Percentiles rank a stretch among this genome's conserved stretches.
phyloP scores from a whole-genome alignment of 2,113 vertebrate genomes.

The Empidonax traillii region DNA sequence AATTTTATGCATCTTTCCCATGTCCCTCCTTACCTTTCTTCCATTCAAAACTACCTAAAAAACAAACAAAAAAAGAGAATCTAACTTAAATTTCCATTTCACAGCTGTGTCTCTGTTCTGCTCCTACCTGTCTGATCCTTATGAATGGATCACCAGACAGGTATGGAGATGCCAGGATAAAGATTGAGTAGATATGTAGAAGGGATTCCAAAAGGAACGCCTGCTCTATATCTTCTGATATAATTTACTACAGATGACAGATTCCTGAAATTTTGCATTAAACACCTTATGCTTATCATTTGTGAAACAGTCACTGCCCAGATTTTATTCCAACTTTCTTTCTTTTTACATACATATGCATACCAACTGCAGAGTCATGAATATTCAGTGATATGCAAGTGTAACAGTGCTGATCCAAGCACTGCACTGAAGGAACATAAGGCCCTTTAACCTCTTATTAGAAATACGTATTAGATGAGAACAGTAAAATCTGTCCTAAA shows the following conservation, averaged over 20 bases:
- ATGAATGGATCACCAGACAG: not conserved
- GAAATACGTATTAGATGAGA: not conserved
- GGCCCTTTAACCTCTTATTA: not conserved
- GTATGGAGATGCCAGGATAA: not conserved
- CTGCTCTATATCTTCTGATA: not conserved
- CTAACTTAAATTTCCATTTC: not conserved
- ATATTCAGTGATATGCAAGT: not conserved
- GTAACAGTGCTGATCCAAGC: not conserved
- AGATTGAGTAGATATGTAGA: not conserved
- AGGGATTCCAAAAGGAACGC: not conserved
- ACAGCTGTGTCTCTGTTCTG: not conserved
- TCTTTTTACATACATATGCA: not conserved
- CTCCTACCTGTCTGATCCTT: not conserved
- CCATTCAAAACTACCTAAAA: not conserved
- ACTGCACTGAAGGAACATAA: not conserved
- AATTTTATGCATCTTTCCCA: not conserved
- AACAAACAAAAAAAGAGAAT: not conserved
- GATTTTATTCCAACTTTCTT: constrained; percentile 4
- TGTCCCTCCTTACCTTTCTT: not conserved
- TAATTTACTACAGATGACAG: not conserved
- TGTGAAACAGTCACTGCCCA: not conserved
- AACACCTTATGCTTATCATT: not conserved
- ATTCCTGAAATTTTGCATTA: not conserved
- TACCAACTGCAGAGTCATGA: not conserved
- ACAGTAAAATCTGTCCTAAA: not conserved